These are phyloP conservation scores for Idris sp. DNA, from an alignment of 1,140 invertebrate genomes.

Conservation along the genomic window DNA sequence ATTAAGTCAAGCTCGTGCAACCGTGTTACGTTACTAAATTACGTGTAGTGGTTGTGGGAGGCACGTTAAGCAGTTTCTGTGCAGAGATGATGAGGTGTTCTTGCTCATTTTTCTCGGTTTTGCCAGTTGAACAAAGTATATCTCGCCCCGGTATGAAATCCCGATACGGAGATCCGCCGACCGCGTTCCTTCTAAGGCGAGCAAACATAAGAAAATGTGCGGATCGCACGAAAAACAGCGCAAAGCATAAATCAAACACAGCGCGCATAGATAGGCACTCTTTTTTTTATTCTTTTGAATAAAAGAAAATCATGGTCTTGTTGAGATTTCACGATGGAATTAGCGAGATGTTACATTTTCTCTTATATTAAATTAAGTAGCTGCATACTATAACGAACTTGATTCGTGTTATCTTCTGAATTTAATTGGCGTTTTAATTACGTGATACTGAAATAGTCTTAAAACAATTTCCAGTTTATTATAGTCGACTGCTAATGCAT, in stretches of 20 bases:
- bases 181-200: constrained; percentile 43
- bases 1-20: constrained; percentile 35
- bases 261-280: no score
- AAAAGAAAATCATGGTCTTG: neutral
- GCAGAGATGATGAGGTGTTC: neutral
- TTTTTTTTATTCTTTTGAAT: constrained; percentile 21
- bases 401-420: constrained; percentile 2
- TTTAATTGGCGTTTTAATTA: constrained; percentile 19
- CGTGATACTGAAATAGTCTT: neutral
- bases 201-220: constrained; percentile 28
- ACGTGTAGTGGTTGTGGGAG: constrained; percentile 49
- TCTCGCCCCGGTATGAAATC: constrained; percentile 35
- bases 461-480: neutral
- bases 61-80: constrained; percentile 23
- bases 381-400: neutral
- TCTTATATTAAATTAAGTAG: constrained; percentile 23
- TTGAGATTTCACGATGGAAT: constrained; percentile 16
- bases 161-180: constrained; percentile 42
- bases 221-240: constrained; percentile 28
- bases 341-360: constrained; percentile 10
- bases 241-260: constrained; percentile 31
- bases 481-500: constrained; percentile 1
- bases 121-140: constrained; percentile 23
- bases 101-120: constrained; percentile 21
- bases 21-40: constrained; percentile 43